Percentiles rank a stretch among this genome's conserved stretches.
Conservation (phyloP, 2,888 invertebrate species). For the Brachyptera putata region DNA sequence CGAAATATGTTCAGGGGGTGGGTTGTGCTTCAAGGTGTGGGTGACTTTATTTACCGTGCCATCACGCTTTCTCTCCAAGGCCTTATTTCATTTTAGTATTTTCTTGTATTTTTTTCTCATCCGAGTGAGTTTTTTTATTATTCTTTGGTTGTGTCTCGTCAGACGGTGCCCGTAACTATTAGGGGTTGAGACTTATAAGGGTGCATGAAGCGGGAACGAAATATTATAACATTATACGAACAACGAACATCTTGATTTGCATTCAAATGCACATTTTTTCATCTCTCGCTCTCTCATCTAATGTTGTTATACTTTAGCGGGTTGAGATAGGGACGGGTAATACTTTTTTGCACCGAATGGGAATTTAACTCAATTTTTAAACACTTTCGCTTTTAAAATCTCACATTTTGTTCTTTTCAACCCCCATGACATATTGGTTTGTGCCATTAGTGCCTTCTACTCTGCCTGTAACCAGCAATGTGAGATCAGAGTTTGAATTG, state of each 20-base stretch:
- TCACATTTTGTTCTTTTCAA: background rate
- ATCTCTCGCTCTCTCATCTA: constrained; percentile 21
- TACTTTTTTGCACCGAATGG: constrained; percentile 24
- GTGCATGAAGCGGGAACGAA: constrained; percentile 11
- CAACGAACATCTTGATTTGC: constrained; percentile 32
- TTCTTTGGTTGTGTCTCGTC: constrained; percentile 7
- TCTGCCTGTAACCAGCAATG: background rate
- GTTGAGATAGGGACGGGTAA: background rate
- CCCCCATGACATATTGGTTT: background rate
- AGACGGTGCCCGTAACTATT: constrained; percentile 12
- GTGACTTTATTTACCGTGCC: constrained; percentile 1
- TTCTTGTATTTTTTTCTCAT: constrained; percentile 5
- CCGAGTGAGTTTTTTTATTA: constrained; percentile 8
- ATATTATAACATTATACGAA: constrained; percentile 29
- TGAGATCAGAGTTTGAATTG: too few species aligned
- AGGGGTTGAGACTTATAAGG: constrained; percentile 16
- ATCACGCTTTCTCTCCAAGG: constrained; percentile 17
- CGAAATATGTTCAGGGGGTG: constrained; percentile 13
- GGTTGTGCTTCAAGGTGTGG: constrained; percentile 1
- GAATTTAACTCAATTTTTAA: constrained; percentile 32
- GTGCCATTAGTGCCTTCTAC: background rate
- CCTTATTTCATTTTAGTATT: constrained; percentile 22
- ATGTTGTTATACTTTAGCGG: constrained; percentile 17
- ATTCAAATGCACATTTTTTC: constrained; percentile 32
- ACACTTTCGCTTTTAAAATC: constrained; percentile 20